Conservation (phyloP, 1,140 invertebrate genomes). For the Bombus pyrosoma region DNA sequence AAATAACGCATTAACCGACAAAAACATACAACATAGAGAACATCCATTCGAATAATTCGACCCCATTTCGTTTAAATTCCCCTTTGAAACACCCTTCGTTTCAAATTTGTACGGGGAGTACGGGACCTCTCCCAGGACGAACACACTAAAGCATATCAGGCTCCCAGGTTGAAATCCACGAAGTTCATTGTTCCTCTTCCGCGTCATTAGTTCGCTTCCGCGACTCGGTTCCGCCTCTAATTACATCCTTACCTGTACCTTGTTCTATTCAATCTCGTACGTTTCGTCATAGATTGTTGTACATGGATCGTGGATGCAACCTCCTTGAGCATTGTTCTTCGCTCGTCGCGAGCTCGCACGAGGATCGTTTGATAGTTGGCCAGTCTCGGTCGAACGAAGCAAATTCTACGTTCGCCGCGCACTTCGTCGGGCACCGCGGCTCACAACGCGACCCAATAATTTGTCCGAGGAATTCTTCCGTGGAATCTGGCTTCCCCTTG, state of each 20-base stretch:
- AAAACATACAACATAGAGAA: background rate
- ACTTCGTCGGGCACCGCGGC: conserved; percentile 40
- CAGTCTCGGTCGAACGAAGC: conserved; percentile 51
- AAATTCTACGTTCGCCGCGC: conserved; percentile 59
- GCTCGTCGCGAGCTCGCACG: conserved; percentile 24
- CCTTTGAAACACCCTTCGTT: background rate
- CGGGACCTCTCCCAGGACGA: too few species aligned
- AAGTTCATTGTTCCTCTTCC: conserved; percentile 26
- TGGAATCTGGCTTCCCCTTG: background rate
- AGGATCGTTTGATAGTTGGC: conserved; percentile 13
- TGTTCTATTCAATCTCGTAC: conserved; percentile 5
- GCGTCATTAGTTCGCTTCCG: conserved; percentile 33
- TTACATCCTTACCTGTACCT: conserved; percentile 34
- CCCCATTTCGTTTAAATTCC: background rate
- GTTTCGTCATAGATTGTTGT: conserved; percentile 3
- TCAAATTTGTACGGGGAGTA: too few species aligned
- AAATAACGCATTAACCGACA: background rate
- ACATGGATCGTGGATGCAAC: background rate
- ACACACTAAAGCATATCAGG: too few species aligned
- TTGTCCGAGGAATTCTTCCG: conserved; percentile 57
- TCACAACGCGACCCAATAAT: conserved; percentile 52
- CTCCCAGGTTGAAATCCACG: background rate
- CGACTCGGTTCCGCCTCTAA: conserved; percentile 14
- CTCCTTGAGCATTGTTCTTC: conserved; percentile 27
- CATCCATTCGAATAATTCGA: background rate